phyloP scores from a whole-genome alignment of 2,888 invertebrate species.

The Pomacea canaliculata region DNA sequence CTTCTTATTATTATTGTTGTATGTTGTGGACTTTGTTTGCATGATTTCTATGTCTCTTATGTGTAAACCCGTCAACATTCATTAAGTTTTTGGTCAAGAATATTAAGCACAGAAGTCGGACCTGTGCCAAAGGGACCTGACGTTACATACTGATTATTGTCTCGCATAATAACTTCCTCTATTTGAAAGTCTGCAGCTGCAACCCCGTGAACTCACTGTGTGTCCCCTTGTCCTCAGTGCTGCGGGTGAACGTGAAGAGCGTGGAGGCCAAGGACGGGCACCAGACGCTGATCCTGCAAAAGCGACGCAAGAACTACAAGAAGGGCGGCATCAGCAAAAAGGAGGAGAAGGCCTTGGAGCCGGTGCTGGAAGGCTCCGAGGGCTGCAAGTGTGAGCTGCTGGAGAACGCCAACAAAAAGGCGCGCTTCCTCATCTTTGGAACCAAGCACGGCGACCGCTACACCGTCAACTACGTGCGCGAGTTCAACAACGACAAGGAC shows the following conservation, averaged over 20 bases:
- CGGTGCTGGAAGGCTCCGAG: slow-evolving; percentile 37
- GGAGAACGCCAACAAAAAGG: slow-evolving; percentile 28
- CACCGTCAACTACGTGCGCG: slow-evolving; percentile 37
- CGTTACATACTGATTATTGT: too few relatives aligned
- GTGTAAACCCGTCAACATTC: too few relatives aligned
- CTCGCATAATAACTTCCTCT: too few relatives aligned
- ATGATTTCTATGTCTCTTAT: too few relatives aligned
- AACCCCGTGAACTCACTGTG: too few relatives aligned
- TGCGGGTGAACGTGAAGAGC: slow-evolving; percentile 34
- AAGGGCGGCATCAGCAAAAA: slow-evolving; percentile 31
- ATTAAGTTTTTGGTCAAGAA: too few relatives aligned
- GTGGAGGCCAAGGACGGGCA: slow-evolving; percentile 27
- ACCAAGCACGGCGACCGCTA: slow-evolving; percentile 33
- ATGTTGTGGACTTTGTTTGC: too few relatives aligned
- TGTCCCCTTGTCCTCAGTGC: slow-evolving; percentile 26
- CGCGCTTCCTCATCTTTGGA: slow-evolving; percentile 43
- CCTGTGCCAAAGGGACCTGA: too few relatives aligned
- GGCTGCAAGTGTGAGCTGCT: slow-evolving; percentile 39
- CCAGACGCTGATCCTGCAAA: slow-evolving; percentile 34
- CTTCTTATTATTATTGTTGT: too few relatives aligned
- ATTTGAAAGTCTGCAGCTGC: too few relatives aligned
- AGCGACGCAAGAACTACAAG: slow-evolving; percentile 39
- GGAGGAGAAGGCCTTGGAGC: slow-evolving; percentile 31
- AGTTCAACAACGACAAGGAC: slow-evolving; percentile 37
- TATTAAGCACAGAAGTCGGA: too few relatives aligned